Percentiles rank a stretch among this genome's conserved stretches.
Conservation (phyloP, 1,140 invertebrate genomes). For the Ectropis grisescens region DNA sequence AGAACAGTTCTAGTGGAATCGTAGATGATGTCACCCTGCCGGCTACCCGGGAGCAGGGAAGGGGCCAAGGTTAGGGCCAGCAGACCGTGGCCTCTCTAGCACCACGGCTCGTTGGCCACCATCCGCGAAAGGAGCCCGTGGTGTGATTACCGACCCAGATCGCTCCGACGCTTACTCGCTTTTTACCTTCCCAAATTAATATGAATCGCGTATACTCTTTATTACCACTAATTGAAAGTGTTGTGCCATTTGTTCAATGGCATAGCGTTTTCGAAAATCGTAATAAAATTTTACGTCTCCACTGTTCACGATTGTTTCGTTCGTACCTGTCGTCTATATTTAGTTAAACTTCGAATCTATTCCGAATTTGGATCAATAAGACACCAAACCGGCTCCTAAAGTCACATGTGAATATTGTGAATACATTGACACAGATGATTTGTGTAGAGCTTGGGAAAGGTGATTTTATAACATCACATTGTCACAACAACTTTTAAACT, state of each 20-base stretch:
- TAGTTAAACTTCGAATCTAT: too few species aligned
- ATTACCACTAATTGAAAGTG: slow-evolving; percentile 25
- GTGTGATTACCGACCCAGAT: slow-evolving; percentile 43
- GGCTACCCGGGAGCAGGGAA: slow-evolving; percentile 42
- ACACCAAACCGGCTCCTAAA: too few species aligned
- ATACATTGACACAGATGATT: too few species aligned
- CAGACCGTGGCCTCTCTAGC: slow-evolving; percentile 46
- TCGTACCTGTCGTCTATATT: too few species aligned
- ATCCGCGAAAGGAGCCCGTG: slow-evolving; percentile 39
- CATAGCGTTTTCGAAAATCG: too few species aligned
- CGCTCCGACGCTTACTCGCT: slow-evolving; percentile 27
- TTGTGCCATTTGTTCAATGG: slow-evolving; percentile 17
- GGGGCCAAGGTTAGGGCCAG: slow-evolving; percentile 46
- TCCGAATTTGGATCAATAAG: too few species aligned
- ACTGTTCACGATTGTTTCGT: too few species aligned
- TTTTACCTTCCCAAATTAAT: slow-evolving; percentile 35
- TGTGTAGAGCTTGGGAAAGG: too few species aligned
- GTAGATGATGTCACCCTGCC: slow-evolving; percentile 46
- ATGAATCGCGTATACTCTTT: slow-evolving; percentile 12
- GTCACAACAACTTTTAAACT: too few species aligned
- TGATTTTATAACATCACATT: too few species aligned
- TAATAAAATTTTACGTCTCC: too few species aligned
- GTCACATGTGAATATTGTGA: too few species aligned
- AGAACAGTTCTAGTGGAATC: slow-evolving; percentile 18
- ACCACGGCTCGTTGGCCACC: slow-evolving; percentile 42